phyloP scores from a whole-genome alignment of 2,113 vertebrate species.

The Aspidoscelis tigris region DNA sequence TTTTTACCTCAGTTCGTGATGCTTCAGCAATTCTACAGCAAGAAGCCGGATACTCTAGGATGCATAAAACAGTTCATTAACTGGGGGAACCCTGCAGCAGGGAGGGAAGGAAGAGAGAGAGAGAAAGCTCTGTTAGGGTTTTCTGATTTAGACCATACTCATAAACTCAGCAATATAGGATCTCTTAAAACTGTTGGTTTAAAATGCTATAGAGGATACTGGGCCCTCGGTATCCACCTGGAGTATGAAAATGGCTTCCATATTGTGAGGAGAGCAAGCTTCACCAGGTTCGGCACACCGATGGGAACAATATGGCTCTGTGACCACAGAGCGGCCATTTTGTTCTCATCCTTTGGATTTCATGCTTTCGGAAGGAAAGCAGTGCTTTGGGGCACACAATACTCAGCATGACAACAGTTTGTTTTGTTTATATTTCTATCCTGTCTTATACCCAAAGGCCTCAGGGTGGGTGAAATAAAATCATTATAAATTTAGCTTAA shows the following conservation, averaged over 20 bases:
- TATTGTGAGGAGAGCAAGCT: neutral
- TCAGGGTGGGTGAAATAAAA: no score
- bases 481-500: no score
- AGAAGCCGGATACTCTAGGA: constrained; percentile 78
- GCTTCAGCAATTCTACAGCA: neutral
- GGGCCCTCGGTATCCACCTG: neutral
- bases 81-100: constrained; percentile 70
- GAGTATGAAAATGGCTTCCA: neutral
- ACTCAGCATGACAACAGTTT: no score
- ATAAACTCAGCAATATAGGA: neutral
- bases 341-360: no score
- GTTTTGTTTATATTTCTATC: no score
- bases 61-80: constrained; percentile 82
- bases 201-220: no score
- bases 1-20: constrained; percentile 51
- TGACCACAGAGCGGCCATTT: neutral
- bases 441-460: no score
- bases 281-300: neutral
- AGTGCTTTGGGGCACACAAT: no score
- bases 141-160: neutral
- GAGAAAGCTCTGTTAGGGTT: neutral
- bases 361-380: no score
- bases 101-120: constrained; percentile 16
- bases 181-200: neutral
- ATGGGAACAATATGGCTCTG: neutral